phyloP scores from a whole-genome alignment of 2,113 vertebrate species.

The Sterna hirundo region DNA sequence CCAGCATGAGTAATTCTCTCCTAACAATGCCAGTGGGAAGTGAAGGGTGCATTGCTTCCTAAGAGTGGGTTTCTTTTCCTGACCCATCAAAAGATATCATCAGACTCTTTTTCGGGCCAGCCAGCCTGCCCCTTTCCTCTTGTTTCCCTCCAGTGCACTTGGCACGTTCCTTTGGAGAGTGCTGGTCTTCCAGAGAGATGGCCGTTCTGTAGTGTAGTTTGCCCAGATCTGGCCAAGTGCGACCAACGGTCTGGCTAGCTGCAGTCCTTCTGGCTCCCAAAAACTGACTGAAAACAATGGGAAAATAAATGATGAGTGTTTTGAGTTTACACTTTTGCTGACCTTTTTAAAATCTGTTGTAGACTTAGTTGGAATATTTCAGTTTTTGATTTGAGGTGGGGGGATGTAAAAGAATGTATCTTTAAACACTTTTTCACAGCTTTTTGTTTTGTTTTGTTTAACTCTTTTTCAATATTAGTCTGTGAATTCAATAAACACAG shows the following conservation, averaged over 20 bases:
- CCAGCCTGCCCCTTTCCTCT: background rate
- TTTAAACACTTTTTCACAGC: background rate
- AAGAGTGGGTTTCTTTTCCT: background rate
- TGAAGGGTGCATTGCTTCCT: background rate
- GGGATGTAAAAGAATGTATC: background rate
- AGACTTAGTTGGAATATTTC: background rate
- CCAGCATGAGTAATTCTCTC: background rate
- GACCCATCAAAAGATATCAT: background rate
- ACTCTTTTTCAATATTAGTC: background rate
- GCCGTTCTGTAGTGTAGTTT: fast-evolving
- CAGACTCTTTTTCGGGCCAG: background rate
- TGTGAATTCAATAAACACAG: background rate
- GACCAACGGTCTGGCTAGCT: fast-evolving
- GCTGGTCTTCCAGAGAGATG: fast-evolving
- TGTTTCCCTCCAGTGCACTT: background rate
- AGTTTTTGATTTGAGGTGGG: background rate
- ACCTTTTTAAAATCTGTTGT: background rate
- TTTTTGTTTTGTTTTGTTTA: background rate
- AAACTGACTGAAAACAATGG: background rate
- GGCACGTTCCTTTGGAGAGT: fast-evolving
- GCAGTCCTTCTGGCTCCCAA: background rate
- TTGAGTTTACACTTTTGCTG: background rate
- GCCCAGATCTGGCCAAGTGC: fast-evolving
- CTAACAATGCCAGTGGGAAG: background rate
- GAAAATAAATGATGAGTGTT: background rate